phyloP scores from a whole-genome alignment of 2,113 vertebrate species.

The Lagopus muta region DNA sequence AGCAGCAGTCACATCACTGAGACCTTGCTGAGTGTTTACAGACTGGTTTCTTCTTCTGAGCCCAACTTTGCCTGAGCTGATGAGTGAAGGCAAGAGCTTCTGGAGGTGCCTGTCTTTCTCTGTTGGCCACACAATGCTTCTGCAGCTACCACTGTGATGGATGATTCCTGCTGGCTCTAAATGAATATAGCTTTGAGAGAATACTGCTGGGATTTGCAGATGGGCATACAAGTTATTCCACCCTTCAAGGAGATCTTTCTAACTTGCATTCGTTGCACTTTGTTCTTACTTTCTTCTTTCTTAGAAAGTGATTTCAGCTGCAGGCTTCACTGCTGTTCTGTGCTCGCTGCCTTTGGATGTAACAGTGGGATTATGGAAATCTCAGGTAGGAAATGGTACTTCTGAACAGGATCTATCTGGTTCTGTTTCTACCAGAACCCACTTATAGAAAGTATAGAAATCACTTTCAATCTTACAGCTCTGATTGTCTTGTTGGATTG shows the following conservation, averaged over 20 bases:
- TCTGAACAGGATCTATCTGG: background rate
- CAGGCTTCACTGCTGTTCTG: background rate
- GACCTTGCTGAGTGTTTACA: background rate
- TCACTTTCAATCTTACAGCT: background rate
- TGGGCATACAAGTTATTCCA: background rate
- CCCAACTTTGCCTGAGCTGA: background rate
- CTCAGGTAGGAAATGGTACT: background rate
- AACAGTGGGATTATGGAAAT: background rate
- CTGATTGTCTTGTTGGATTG: conserved; percentile 11
- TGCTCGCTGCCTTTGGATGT: background rate
- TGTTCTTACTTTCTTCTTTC: background rate
- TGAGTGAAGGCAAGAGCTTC: background rate
- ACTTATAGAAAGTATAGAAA: background rate
- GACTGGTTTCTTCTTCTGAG: background rate
- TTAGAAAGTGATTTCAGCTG: background rate
- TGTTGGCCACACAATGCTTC: background rate
- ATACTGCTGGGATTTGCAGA: background rate
- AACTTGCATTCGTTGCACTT: background rate
- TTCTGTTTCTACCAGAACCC: background rate
- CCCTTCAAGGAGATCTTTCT: background rate
- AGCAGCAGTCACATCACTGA: background rate
- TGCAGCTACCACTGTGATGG: background rate
- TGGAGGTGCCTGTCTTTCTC: background rate
- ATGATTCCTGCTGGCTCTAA: background rate
- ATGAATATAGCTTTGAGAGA: background rate